These are phyloP conservation scores for Tachysurus fulvidraco DNA, from an alignment of 2,113 vertebrate species.

Conservation along the genomic window DNA sequence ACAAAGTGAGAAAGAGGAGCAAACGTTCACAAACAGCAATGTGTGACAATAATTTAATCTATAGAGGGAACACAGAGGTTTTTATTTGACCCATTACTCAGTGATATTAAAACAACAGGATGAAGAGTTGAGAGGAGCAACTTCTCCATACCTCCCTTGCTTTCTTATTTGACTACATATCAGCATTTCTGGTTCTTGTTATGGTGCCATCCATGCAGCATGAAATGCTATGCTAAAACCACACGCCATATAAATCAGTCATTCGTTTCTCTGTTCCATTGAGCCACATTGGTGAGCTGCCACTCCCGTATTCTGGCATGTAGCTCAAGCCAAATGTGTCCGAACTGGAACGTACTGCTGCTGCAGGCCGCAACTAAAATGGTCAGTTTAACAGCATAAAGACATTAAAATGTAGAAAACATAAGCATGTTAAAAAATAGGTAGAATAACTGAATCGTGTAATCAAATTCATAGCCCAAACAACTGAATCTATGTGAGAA, in stretches of 20 bases:
- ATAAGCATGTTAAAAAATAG: not conserved
- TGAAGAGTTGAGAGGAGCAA: not conserved
- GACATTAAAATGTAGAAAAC: not conserved
- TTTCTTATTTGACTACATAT: not conserved
- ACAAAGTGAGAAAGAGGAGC: not conserved
- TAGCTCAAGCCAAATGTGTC: not conserved
- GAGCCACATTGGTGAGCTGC: not conserved
- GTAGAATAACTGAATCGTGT: not conserved
- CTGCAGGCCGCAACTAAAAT: not conserved
- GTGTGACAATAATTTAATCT: not conserved
- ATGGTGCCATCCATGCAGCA: not conserved
- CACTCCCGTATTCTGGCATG: not conserved
- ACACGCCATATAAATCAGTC: not conserved
- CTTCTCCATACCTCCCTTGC: not conserved
- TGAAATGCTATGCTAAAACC: not conserved
- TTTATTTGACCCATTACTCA: not conserved
- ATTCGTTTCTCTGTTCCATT: not conserved
- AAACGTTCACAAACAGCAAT: not conserved
- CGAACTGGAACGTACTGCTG: not conserved
- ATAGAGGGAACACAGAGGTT: not conserved
- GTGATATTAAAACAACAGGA: not conserved
- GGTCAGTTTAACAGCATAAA: not conserved
- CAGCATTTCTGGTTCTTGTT: not conserved
- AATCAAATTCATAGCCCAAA: not conserved
- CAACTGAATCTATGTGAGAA: not conserved